Base-by-base conservation (phyloP, 1,140 invertebrate species). In the Cecropterus lyciades region DNA sequence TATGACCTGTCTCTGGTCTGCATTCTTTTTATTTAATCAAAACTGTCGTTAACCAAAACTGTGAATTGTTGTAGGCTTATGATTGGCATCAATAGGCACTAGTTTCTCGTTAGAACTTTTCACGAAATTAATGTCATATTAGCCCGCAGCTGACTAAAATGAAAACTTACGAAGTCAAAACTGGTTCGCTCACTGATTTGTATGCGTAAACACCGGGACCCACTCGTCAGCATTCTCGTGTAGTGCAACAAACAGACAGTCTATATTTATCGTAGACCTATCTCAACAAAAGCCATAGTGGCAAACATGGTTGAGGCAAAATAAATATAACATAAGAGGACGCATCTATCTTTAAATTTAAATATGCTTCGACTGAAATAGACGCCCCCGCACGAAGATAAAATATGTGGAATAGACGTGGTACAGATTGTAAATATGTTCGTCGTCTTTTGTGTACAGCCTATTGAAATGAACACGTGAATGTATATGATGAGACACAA, bases 281-380 rank as follows among this genome's bases (percentile, higher is more conserved):
- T 63, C 66, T 27, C 66, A 62, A 56, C 66, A 68, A 68, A 63
- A 48, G 17, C 43, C 30, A 63, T 17, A 55, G 56, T 52, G 17
- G 66, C 49, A 37, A 27, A 7, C 48, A 30, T 27, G 40, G 27
- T 14, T 13, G 11, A 60, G 48, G 37, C 49, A 53, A 60, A 51
- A 62, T 52, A 48, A 63, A 68, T 63, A 67, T 20, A 63, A 30
- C 43, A 17, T 46, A 10, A 45, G n/a, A n/a, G 42, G 17, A 60
- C 52, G 42, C 57, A 27, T 42, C 17, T 60, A 60, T 60, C 57
- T 62, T 63, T 65, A 40, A 56, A 65, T 65, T 37, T 37, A 37
- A n/a, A 10, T 37, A 65, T 56, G 14, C n/a, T 48, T 59, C 24
- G 15, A 59, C 56, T 20, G 14, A 60, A 60, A 60, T 60, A 60